Conservation (phyloP, 2,113 vertebrate species). For the Rhinolophus sinicus region DNA sequence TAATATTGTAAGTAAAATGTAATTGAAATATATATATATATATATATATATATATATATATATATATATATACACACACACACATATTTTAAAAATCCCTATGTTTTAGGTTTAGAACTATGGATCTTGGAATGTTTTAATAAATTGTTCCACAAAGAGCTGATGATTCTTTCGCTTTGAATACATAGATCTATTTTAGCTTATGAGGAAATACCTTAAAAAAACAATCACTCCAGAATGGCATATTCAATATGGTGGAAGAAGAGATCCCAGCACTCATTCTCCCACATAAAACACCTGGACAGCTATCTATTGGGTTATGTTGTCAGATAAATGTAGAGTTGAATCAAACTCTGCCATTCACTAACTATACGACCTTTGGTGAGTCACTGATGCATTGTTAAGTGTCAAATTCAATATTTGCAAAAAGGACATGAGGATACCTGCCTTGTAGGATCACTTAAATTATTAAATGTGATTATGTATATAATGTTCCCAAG, state of each 20-base stretch:
- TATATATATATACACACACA: too few species aligned
- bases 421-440: not conserved
- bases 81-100: not conserved
- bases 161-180: not conserved
- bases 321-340: not conserved
- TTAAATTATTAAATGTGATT: not conserved
- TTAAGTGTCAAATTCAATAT: not conserved
- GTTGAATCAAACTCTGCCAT: slow-evolving; percentile 1
- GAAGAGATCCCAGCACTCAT: not conserved
- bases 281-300: not conserved
- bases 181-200: not conserved
- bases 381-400: not conserved
- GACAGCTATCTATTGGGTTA: not conserved
- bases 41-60: too few species aligned
- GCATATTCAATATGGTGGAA: not conserved
- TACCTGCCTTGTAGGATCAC: not conserved
- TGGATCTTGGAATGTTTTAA: not conserved
- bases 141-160: not conserved
- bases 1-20: too few species aligned
- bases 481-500: not conserved
- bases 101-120: not conserved
- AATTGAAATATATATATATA: too few species aligned
- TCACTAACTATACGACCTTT: not conserved
- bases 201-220: not conserved
- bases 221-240: not conserved